Evolutionary conservation across 2,113 vertebrate species (phyloP).

Genomic region (Pachyramphus minor): DNA sequence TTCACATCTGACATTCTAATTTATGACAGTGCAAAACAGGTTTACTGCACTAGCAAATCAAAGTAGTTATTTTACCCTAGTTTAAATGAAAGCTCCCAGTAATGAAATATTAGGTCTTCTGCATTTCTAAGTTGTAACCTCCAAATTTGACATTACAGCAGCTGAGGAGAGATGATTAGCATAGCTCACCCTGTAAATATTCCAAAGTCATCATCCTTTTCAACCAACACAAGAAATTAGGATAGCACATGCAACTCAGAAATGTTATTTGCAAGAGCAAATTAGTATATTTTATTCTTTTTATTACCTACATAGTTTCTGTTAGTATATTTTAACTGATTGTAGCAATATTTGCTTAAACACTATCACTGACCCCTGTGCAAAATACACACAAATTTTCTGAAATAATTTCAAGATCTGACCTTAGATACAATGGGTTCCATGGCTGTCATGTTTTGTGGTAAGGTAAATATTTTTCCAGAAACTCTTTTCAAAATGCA

Average conservation of each 20-base stretch:
- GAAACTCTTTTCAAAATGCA: background rate
- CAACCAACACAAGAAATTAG: background rate
- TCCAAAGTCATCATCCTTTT: background rate
- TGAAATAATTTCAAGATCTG: background rate
- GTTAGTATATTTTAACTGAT: background rate
- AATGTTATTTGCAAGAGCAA: background rate
- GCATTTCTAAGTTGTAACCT: background rate
- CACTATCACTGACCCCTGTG: background rate
- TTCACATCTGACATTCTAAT: background rate
- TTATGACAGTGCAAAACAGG: background rate
- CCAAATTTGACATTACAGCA: slow-evolving; percentile 2
- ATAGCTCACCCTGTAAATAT: background rate
- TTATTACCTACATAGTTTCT: background rate
- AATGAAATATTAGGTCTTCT: background rate
- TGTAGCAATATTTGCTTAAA: background rate
- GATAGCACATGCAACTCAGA: background rate
- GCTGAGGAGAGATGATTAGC: background rate
- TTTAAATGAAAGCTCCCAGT: background rate
- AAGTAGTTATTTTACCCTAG: background rate
- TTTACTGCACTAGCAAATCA: background rate
- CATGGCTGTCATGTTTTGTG: background rate
- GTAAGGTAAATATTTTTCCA: background rate
- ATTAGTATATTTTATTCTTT: background rate
- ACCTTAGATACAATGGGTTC: background rate
- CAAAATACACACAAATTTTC: background rate